Evolutionary conservation across 2,113 vertebrate species (phyloP), one percentile per base, ranked within the genome.

Genomic region (Blennius ocellaris): DNA sequence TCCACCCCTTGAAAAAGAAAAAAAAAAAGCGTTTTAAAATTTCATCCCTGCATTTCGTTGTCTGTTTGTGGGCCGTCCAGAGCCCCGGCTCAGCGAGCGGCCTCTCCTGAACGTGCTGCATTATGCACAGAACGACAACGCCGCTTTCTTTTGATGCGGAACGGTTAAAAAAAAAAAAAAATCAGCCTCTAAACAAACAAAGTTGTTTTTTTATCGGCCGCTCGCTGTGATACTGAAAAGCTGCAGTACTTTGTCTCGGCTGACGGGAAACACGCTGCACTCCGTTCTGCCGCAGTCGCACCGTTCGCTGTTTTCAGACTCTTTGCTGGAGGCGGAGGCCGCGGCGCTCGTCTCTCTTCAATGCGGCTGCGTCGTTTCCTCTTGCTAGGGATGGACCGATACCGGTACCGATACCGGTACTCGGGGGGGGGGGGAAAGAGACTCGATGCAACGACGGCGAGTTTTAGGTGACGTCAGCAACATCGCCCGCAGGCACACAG

Each of bases 251-350:
- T 9, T 0, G 57, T 40, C 37, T 41, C 36, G 66, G 53, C 49
- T 71, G 61, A 60, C 63, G 51, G 73, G 49, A 71, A 63, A 54
- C n/a, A 53, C 70, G 58, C 61, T 8, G 63, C 56, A 30, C 59
- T 76, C 62, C 62, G 78, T 75, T 76, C 79, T 61, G 71, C 58
- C 67, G 74, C 56, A 55, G 40, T 62, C 55, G 61, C 61, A 17
- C 60, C 56, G 57, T 65, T 82, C 66, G 64, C 68, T 82, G 45
- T 77, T 82, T 77, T 71, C 45, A 3, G 47, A 73, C 14, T 62
- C 72, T 73, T 74, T 16, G 76, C 73, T 60, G 6, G n/a, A 12
- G 79, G 77, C 44, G 45, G 59, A 80, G 40, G 73, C 71, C 70
- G 65, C 59, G 37, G 45, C 45, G 45, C 52, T 48, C 51, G 38